Conservation (phyloP, 2,113 vertebrate genomes). For the Micromys minutus region DNA sequence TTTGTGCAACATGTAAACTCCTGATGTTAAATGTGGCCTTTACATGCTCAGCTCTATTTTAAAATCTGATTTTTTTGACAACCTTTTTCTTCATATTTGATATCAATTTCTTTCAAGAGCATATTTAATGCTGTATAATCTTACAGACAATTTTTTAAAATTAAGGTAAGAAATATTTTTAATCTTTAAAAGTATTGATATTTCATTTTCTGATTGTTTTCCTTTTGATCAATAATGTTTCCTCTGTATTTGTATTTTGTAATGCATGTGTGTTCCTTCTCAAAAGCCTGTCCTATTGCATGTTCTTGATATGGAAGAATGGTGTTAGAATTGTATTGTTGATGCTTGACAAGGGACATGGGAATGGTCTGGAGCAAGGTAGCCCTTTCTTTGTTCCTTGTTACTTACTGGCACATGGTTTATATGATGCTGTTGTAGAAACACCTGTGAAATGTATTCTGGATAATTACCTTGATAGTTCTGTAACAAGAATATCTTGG, state of each 20-base stretch:
- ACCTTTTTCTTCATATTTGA: constrained; percentile 53
- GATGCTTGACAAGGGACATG: not conserved
- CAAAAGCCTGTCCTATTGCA: not conserved
- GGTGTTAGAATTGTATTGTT: not conserved
- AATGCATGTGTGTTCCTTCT: not conserved
- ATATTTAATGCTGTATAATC: constrained; percentile 55
- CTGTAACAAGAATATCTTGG: not conserved
- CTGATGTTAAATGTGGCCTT: constrained; percentile 44
- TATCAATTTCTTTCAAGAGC: constrained; percentile 45
- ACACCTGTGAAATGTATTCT: not conserved
- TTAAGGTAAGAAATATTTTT: not conserved
- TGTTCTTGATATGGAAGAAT: not conserved
- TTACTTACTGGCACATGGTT: not conserved
- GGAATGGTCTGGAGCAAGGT: not conserved
- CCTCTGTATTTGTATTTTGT: not conserved
- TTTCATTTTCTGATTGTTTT: not conserved
- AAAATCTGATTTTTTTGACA: constrained; percentile 51
- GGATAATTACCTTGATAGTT: not conserved
- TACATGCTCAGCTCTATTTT: constrained; percentile 59
- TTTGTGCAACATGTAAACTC: constrained; percentile 20
- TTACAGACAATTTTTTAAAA: constrained; percentile 36
- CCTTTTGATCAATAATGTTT: not conserved
- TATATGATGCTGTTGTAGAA: not conserved
- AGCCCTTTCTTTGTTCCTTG: not conserved
- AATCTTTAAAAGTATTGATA: not conserved